A percentile compares a stretch with the other conserved stretches of the same genome.
Conservation (phyloP, 2,888 invertebrate species). For the Erebia palarica region DNA sequence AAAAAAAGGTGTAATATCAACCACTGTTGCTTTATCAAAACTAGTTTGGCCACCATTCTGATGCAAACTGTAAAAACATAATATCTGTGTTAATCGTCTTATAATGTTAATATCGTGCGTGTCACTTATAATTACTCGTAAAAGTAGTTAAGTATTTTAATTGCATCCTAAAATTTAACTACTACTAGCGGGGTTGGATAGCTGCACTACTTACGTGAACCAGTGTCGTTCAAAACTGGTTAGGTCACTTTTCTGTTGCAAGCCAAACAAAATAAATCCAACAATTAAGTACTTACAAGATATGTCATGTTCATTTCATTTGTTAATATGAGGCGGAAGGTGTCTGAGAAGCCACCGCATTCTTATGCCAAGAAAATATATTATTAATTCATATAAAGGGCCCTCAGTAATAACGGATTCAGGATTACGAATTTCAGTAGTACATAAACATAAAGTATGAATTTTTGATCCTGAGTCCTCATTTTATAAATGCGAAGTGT, state of each 20-base stretch:
- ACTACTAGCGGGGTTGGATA: not conserved
- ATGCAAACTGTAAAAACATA: too few relatives aligned
- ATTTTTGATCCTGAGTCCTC: too few relatives aligned
- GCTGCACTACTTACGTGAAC: not conserved
- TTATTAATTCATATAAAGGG: too few relatives aligned
- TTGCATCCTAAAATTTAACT: not conserved
- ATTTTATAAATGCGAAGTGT: too few relatives aligned
- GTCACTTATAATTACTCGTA: not conserved
- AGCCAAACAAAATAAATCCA: not conserved
- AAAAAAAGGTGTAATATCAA: too few relatives aligned
- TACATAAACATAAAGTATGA: too few relatives aligned
- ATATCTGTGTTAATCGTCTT: not conserved
- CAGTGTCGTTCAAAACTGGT: conserved; percentile 6
- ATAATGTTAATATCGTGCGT: not conserved
- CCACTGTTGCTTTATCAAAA: too few relatives aligned
- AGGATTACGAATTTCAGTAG: too few relatives aligned
- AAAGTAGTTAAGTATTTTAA: not conserved
- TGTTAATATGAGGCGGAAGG: not conserved
- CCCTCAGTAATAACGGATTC: too few relatives aligned
- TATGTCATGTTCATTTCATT: not conserved
- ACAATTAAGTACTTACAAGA: not conserved
- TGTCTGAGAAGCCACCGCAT: too few relatives aligned
- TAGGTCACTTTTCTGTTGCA: conserved; percentile 3
- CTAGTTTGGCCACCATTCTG: too few relatives aligned
- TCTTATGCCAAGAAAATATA: too few relatives aligned